Percentiles rank a stretch among this genome's conserved stretches.
phyloP scores from a whole-genome alignment of 2,113 vertebrate species.

The Ceyx margarethae region DNA sequence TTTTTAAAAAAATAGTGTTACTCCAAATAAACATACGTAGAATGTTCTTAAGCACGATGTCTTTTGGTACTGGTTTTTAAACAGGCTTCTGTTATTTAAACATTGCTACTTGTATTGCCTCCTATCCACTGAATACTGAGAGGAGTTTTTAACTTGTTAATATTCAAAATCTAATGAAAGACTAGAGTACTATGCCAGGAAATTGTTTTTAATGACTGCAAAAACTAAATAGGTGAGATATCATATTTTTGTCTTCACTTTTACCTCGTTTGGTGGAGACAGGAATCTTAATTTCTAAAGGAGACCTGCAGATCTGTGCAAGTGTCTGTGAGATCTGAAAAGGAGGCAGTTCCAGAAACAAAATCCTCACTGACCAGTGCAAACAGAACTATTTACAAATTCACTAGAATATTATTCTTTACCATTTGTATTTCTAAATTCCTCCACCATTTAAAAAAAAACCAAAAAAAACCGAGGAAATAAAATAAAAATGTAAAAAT shows the following conservation, averaged over 20 bases:
- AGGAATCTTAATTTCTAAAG: background rate
- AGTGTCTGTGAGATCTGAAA: background rate
- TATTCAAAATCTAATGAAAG: background rate
- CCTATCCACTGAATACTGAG: background rate
- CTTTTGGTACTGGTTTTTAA: background rate
- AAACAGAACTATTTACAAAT: background rate
- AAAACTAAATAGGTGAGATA: background rate
- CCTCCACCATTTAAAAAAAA: background rate
- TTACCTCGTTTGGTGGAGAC: background rate
- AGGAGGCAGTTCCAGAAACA: background rate
- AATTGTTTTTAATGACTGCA: background rate
- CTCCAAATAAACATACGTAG: background rate
- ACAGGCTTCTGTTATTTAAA: background rate
- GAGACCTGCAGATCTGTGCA: background rate
- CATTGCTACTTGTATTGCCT: background rate
- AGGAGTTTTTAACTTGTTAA: background rate
- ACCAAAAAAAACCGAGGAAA: background rate
- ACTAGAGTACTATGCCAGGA: background rate
- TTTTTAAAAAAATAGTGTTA: background rate
- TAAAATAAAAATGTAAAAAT: fast-evolving
- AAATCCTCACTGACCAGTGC: background rate
- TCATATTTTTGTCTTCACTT: background rate
- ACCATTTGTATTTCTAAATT: background rate
- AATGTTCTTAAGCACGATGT: background rate
- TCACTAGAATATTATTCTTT: background rate